Conservation (phyloP, 2,888 invertebrate genomes). For the Salpingus planirostris region DNA sequence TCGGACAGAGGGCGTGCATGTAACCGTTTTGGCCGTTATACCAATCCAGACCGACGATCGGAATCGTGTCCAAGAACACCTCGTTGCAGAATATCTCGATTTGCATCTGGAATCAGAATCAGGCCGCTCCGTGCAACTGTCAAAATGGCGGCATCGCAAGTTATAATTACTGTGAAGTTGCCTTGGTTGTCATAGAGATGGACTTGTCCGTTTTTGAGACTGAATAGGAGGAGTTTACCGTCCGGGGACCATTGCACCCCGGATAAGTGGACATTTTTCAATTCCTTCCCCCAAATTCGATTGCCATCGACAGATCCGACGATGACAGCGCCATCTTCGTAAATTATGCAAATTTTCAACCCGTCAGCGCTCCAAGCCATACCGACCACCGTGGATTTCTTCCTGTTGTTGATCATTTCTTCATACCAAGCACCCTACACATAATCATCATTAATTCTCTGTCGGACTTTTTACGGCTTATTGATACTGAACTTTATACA, state of each 20-base stretch:
- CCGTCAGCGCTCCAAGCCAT: constrained; percentile 99
- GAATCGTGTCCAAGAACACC: constrained; percentile 32
- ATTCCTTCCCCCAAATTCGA: constrained; percentile 95
- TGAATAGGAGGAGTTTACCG: constrained; percentile 81
- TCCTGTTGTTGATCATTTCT: constrained; percentile 99
- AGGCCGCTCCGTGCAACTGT: background rate
- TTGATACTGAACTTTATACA: constrained; percentile 77
- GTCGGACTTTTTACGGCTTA: too few species aligned
- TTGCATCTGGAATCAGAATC: constrained; percentile 56
- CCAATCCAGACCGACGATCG: constrained; percentile 77
- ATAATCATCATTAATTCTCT: too few species aligned
- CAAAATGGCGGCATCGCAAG: background rate
- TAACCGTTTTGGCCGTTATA: constrained; percentile 69
- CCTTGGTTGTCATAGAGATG: constrained; percentile 94
- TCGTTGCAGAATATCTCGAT: constrained; percentile 55
- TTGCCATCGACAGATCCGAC: constrained; percentile 97
- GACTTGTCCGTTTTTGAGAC: constrained; percentile 81
- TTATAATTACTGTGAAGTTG: constrained; percentile 53
- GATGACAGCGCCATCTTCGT: constrained; percentile 95
- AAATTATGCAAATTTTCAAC: constrained; percentile 95
- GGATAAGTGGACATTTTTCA: constrained; percentile 73
- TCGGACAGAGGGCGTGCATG: constrained; percentile 59
- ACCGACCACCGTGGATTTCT: constrained; percentile 91
- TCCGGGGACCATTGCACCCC: constrained; percentile 97
- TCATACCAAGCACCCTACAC: constrained; percentile 91